A percentile compares a stretch with the other conserved stretches of the same genome.
These are phyloP conservation scores for Eulemur rufifrons DNA, from an alignment of 2,113 vertebrate genomes.

Conservation along the genomic window DNA sequence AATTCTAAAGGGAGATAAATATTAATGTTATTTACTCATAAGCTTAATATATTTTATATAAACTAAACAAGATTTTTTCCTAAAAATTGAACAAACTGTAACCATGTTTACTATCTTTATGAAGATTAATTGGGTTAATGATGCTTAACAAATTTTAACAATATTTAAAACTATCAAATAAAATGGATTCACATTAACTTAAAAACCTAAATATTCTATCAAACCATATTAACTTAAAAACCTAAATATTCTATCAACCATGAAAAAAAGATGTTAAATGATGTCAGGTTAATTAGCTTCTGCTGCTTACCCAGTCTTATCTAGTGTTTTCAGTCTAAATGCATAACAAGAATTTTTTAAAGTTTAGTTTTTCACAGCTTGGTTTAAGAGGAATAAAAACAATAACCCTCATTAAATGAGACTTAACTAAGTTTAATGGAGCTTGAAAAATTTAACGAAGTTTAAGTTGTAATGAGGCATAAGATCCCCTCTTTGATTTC, in stretches of 20 bases:
- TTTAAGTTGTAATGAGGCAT: constrained; percentile 53
- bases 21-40: background rate
- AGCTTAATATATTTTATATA: constrained; percentile 1
- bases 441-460: constrained; percentile 56
- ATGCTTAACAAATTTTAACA: constrained; percentile 48
- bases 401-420: constrained; percentile 54
- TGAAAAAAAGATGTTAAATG: constrained; percentile 44
- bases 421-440: constrained; percentile 57
- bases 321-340: constrained; percentile 51
- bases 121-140: constrained; percentile 49
- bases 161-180: constrained; percentile 56
- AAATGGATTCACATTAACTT: constrained; percentile 34
- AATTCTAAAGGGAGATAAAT: constrained; percentile 3
- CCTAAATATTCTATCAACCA: constrained; percentile 12
- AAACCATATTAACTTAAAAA: constrained; percentile 52
- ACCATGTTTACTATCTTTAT: constrained; percentile 46
- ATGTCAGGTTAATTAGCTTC: constrained; percentile 51
- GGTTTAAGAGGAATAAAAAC: constrained; percentile 38
- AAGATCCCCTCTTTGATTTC: background rate
- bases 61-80: constrained; percentile 7
- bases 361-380: constrained; percentile 46
- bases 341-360: constrained; percentile 32
- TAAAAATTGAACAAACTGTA: constrained; percentile 25
- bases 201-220: constrained; percentile 28
- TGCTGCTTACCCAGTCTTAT: constrained; percentile 46